Evolutionary conservation across 2,113 vertebrate species (phyloP).

Genomic region (Hassar affinis): DNA sequence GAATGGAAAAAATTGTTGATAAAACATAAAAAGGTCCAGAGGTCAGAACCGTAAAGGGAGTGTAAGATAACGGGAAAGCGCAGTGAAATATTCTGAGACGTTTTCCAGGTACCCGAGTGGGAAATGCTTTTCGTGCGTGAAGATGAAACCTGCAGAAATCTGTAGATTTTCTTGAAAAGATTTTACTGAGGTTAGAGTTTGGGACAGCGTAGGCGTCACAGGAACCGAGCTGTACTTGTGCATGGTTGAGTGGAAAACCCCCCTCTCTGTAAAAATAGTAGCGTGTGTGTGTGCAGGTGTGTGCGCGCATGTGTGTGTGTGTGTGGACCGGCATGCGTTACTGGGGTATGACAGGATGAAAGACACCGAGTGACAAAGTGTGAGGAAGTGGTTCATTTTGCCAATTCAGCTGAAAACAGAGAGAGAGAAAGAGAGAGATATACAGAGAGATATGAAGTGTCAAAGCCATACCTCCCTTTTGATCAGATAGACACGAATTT

Average conservation of each 20-base stretch:
- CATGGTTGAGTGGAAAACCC: slow-evolving; percentile 22
- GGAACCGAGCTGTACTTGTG: background rate
- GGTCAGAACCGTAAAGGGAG: too few relatives aligned
- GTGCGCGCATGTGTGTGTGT: slow-evolving; percentile 12
- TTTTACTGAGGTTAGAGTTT: background rate
- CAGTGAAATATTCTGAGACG: background rate
- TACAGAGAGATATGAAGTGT: background rate
- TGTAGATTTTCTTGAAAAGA: background rate
- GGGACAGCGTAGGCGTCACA: background rate
- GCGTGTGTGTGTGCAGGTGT: slow-evolving; percentile 14
- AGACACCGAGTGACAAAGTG: slow-evolving; percentile 28
- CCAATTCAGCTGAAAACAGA: slow-evolving; percentile 54
- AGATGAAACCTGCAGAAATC: background rate
- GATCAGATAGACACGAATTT: background rate
- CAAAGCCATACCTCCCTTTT: background rate
- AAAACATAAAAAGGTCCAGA: background rate
- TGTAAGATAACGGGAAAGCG: background rate
- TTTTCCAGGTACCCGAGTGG: background rate
- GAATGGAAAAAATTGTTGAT: too few relatives aligned
- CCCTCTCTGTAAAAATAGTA: background rate
- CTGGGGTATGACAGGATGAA: slow-evolving; percentile 29
- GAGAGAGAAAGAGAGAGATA: background rate
- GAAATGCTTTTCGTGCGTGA: background rate
- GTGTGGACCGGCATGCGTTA: background rate
- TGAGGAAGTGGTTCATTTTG: slow-evolving; percentile 52